phyloP scores from a whole-genome alignment of 2,113 vertebrate genomes.

The Ivindomyrus marchei region DNA sequence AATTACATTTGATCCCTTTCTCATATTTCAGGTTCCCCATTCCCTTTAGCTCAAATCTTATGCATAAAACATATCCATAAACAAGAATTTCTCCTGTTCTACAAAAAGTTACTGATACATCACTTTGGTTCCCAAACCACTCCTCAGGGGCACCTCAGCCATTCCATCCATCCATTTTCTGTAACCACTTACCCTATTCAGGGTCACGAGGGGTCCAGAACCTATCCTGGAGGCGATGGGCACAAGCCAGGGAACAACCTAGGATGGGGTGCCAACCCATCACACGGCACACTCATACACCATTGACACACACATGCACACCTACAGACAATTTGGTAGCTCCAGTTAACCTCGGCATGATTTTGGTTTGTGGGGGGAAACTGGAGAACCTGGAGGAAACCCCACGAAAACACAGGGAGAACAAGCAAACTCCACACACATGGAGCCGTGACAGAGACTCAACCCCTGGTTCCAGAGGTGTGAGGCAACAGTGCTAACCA shows the following conservation, averaged over 20 bases:
- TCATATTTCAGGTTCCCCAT: background rate
- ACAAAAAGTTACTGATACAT: background rate
- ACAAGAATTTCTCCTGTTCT: background rate
- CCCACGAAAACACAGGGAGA: too few species aligned
- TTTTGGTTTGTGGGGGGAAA: too few species aligned
- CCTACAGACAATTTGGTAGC: background rate
- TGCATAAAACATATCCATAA: background rate
- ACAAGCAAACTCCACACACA: too few species aligned
- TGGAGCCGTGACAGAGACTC: too few species aligned
- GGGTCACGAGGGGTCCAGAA: background rate
- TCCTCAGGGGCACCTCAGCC: background rate
- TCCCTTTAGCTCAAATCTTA: too few species aligned
- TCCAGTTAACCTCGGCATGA: too few species aligned
- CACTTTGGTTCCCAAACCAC: background rate
- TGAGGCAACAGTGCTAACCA: too few species aligned
- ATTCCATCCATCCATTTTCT: background rate
- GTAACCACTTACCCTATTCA: background rate
- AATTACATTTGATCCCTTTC: background rate
- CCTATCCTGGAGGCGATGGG: background rate
- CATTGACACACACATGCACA: background rate
- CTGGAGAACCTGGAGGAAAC: too few species aligned
- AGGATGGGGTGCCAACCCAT: background rate
- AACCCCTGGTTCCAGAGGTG: too few species aligned
- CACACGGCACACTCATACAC: background rate
- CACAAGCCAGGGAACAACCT: background rate